Evolutionary conservation across 2,797 vertebrate genomes (phyloP).

Genomic region (Sciurus carolinensis): DNA sequence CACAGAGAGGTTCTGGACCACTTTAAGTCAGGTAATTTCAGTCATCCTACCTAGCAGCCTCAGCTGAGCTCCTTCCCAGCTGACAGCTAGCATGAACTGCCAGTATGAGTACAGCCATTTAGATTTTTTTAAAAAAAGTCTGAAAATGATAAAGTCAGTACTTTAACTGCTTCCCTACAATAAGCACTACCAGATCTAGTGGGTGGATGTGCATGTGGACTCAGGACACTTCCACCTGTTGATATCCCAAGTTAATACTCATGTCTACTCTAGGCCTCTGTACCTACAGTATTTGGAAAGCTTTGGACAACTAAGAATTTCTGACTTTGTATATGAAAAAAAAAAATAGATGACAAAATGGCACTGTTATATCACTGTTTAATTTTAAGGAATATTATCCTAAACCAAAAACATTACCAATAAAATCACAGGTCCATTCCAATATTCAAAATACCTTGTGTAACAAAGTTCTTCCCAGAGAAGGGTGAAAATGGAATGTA

Average conservation of each 20-base stretch:
- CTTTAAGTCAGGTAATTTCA: background rate
- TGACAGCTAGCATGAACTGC: background rate
- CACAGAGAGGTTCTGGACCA: background rate
- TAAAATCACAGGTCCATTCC: background rate
- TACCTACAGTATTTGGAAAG: background rate
- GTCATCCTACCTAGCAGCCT: background rate
- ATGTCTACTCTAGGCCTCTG: background rate
- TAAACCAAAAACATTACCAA: conserved; percentile 43
- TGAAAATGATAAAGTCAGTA: background rate
- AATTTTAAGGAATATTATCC: background rate
- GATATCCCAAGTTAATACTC: background rate
- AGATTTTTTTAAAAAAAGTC: background rate
- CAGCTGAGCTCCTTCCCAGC: background rate
- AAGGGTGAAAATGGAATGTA: conserved; percentile 19
- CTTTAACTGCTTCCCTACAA: background rate
- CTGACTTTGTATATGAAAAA: background rate
- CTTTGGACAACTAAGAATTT: background rate
- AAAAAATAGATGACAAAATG: background rate
- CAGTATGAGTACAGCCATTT: background rate
- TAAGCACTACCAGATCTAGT: background rate
- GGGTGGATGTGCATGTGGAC: background rate
- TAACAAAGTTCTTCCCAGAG: conserved; percentile 45
- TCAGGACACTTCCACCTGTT: background rate
- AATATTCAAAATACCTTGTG: conserved; percentile 40
- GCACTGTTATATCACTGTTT: background rate